Conservation (phyloP, 1,140 invertebrate genomes). For the Listronotus oregonensis region DNA sequence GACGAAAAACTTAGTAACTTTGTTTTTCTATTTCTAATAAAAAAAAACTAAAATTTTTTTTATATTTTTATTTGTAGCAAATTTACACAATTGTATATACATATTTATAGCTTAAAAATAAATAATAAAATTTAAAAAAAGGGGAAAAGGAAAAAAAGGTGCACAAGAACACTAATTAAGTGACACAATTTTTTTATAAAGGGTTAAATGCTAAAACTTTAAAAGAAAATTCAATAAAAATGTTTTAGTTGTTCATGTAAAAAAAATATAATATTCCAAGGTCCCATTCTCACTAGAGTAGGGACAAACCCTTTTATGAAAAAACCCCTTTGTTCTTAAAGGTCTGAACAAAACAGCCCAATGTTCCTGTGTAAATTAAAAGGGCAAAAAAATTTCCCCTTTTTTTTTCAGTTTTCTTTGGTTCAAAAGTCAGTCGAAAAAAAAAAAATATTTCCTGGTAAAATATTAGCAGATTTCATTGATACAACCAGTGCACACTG, state of each 20-base stretch:
- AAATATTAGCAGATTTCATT: too few species aligned
- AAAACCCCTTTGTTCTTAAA: conserved; percentile 79
- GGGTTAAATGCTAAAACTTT: not conserved
- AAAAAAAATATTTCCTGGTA: too few species aligned
- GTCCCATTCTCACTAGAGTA: conserved; percentile 80
- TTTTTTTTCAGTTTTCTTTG: conserved; percentile 69
- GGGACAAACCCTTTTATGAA: conserved; percentile 87
- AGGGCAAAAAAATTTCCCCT: conserved; percentile 54
- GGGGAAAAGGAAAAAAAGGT: conserved; percentile 16
- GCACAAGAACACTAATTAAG: conserved; percentile 16
- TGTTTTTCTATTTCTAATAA: too few species aligned
- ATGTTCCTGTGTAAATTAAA: conserved; percentile 79
- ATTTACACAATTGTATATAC: conserved; percentile 38
- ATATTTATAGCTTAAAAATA: conserved; percentile 34
- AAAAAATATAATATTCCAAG: conserved; percentile 96
- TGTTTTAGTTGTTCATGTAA: conserved; percentile 89
- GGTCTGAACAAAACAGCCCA: conserved; percentile 89
- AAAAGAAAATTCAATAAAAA: conserved; percentile 57
- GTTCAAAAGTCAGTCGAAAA: conserved; percentile 88
- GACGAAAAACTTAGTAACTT: too few species aligned
- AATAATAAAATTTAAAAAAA: conserved; percentile 11
- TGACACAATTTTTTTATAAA: conserved; percentile 15
- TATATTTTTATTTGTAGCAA: conserved; percentile 31
- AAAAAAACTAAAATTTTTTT: not conserved
- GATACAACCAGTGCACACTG: too few species aligned